Evolutionary conservation across 1,140 invertebrate species (phyloP), one percentile per base, ranked within the genome.

Genomic region (Macrotrachela quadricornifera): DNA sequence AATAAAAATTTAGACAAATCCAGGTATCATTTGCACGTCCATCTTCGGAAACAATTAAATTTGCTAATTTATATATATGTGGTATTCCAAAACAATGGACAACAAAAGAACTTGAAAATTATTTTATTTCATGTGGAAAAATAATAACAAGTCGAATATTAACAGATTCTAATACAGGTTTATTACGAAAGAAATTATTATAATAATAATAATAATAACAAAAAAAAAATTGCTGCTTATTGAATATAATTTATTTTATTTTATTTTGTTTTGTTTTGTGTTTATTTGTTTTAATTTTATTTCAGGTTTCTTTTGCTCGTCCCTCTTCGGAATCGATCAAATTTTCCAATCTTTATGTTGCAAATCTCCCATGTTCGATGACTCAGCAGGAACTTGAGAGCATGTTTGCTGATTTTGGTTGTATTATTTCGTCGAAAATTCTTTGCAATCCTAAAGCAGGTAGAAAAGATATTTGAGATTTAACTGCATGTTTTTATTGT

Each of bases 301-400:
- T 74, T 60, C 67, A 90, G 85, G 86, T 91, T 57, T 97, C 91
- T 56, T 91, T 88, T 74, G 91, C 91, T 58, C 78, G 91, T 64
- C 91, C 91, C 54, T 94, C 86, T 73, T 91, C 86, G 73, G 92
- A 97, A 76, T 85, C 85, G 62, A 97, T 97, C 70, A 97, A 96
- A 74, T 91, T 91, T 61, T 91, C 92, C 58, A 97, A 97, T 72
- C 75, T 97, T 55, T 97, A 97, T 73, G 91, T 97, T 55, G 92
- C 87, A 67, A 91, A 91, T 61, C 77, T 97, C 63, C 91, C 91
- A 56, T 96, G 96, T 72, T 85, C 86, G 62, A 85, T 96, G 84
- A 87, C 87, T 54, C 88, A 95, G 71, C 79, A 83, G 68, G 92
- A 97, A 70, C 74, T 97, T 64, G 91, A 96, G 77, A 79, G 80